Percentiles rank a stretch among this genome's conserved stretches.
These are phyloP conservation scores for Protonemura montana DNA, from an alignment of 2,888 invertebrate species.

Conservation along the genomic window DNA sequence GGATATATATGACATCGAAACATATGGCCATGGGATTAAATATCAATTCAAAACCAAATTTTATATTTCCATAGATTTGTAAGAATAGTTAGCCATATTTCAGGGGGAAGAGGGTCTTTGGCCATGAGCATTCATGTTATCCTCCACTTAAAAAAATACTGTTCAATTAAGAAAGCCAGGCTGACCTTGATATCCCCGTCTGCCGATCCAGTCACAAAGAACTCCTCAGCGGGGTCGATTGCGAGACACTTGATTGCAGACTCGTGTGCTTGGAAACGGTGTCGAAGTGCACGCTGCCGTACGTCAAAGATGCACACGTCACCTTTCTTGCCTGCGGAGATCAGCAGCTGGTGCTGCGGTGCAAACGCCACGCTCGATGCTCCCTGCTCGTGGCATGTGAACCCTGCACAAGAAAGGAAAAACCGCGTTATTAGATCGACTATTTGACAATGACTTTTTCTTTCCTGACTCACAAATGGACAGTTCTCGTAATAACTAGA, in stretches of 20 bases:
- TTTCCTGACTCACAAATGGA: too few species aligned
- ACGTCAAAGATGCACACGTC: constrained; percentile 97
- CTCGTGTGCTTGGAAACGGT: constrained; percentile 90
- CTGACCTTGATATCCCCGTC: constrained; percentile 90
- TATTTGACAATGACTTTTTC: too few species aligned
- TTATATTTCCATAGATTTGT: too few species aligned
- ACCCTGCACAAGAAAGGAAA: constrained; percentile 67
- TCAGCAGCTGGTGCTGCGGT: constrained; percentile 90
- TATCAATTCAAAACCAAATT: too few species aligned
- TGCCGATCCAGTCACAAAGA: constrained; percentile 94
- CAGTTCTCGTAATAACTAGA: too few species aligned
- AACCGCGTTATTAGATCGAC: too few species aligned
- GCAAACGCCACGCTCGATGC: constrained; percentile 90
- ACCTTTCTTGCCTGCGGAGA: constrained; percentile 96
- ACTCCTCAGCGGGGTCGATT: constrained; percentile 93
- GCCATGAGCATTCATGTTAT: too few species aligned
- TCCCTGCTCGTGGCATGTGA: constrained; percentile 93
- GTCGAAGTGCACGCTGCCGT: constrained; percentile 84
- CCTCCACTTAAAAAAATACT: background rate
- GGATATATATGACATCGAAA: too few species aligned
- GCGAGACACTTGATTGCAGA: constrained; percentile 94
- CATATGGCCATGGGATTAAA: too few species aligned
- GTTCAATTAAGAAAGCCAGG: background rate
- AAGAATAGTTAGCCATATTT: too few species aligned
- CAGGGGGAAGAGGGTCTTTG: too few species aligned